phyloP scores from a whole-genome alignment of 2,113 vertebrate genomes.

The Larimichthys polyactis region DNA sequence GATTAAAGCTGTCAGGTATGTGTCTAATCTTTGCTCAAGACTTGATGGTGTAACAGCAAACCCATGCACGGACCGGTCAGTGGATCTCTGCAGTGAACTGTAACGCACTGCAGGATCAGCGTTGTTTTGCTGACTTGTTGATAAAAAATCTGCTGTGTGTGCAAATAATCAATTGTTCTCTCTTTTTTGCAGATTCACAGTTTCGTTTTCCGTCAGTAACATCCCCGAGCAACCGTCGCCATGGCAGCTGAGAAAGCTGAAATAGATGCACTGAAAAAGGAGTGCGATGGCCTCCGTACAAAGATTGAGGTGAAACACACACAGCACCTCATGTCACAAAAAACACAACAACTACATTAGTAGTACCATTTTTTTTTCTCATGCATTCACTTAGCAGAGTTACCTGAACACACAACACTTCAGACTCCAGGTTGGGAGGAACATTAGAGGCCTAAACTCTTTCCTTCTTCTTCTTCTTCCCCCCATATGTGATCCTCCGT shows the following conservation, averaged over 20 bases:
- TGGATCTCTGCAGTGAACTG: neutral
- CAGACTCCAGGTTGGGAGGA: too few species aligned
- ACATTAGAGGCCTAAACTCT: neutral
- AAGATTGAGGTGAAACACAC: slow-evolving; percentile 81
- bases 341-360: too few species aligned
- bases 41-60: slow-evolving; percentile 23
- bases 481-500: neutral
- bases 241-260: slow-evolving; percentile 86
- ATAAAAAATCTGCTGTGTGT: neutral
- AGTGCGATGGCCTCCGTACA: slow-evolving; percentile 81
- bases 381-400: neutral
- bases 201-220: slow-evolving; percentile 56
- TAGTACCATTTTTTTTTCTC: too few species aligned
- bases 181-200: slow-evolving; percentile 31
- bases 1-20: slow-evolving; percentile 45
- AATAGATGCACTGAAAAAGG: slow-evolving; percentile 85
- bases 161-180: neutral
- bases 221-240: slow-evolving; percentile 49
- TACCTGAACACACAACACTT: too few species aligned
- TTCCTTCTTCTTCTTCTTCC: neutral
- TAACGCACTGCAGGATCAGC: neutral
- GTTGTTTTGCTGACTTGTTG: neutral
- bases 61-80: neutral
- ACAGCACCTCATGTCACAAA: neutral
- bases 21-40: slow-evolving; percentile 40